Base-by-base conservation (phyloP, 2,888 invertebrate genomes). In the Drosophila pegasa region DNA sequence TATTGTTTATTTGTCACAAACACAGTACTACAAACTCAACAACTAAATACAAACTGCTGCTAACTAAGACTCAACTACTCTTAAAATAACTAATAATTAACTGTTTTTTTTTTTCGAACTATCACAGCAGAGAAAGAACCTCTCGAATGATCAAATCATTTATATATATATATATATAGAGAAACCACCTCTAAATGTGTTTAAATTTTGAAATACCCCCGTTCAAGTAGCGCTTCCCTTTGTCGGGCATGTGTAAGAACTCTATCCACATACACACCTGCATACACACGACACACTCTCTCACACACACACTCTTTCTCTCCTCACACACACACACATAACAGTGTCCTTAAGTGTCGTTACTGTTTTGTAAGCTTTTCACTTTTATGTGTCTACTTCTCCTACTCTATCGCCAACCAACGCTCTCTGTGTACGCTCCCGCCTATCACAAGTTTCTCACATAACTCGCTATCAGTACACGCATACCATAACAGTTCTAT, bases 171-270 rank as follows among this genome's bases (percentile, higher is more conserved):
- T 18, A 51, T 8, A 31, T 29, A 48, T 47, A 45, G 8, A 27
- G 10, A 45, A 37, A 54, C 40, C 22, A 47, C 5, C 31, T 47
- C 52, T 48, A 27, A 62, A 43, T 54, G 52, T 68, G 31, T 61
- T 56, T 41, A 31, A 50, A 12, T 25, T 54, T 54, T 40, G 20
- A 52, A 38, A 27, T 57, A 47, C n/a, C 43, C 41, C 48, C 38
- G 52, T 64, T 71, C 52, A 69, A 69, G 72, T 76, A 76, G 76
- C 50, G 61, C 43, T 59, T 54, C 64, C 83, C 40, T 60, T 59
- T 60, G 43, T 70, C 54, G 76, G 84, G 81, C 81, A 81, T 81
- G 81, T 70, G 61, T 81, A 84, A 71, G 70, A 84, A 45, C 29
- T 67, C 66, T 71, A 67, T 40, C 58, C 27, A 45, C 25, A 62